Evolutionary conservation across 2,888 invertebrate species (phyloP), one percentile per base, ranked within the genome.

Genomic region (Hypomecis punctinalis): DNA sequence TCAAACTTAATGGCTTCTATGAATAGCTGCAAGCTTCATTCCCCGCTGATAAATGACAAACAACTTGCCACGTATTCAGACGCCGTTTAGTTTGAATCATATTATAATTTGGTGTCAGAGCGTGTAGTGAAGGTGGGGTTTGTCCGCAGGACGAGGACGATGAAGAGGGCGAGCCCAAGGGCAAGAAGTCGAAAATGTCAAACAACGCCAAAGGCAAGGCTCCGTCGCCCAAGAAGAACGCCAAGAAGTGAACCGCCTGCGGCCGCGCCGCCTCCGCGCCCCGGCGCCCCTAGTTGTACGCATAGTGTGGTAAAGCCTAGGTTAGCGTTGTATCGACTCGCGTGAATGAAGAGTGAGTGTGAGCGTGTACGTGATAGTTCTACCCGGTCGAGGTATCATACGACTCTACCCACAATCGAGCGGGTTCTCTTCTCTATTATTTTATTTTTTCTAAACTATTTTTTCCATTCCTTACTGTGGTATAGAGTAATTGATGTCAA

Each of bases 111-210:
- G 23, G 23, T 23, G 23, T 23, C 23, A 23, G 23, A 23, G 23
- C 23, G 23, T 23, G 23, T 3, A 23, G 3, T 23, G 23, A 23
- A 23, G 23, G 23, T 23, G 23, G 23, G 23, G 62, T 69, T 60
- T 51, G 40, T 64, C 77, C 71, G 13, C 82, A 95, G 88, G 95
- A 95, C 65, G 96, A 96, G 67, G 96, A 95, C 61, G 96, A 96
- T 33, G 96, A 96, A 69, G 96, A 96, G 33, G 96, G 96, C 46
- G 96, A 96, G 87, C 96, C 96, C 77, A 96, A 97, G 90, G 95
- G 95, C 88, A 97, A 97, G 90, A 96, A 96, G 82, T 94, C 95
- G 88, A 96, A 96, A 93, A 90, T 96, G 86, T 94, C 95, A 78
- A 95, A 95, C 89, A 95, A 95, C 80, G 93, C 94, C 82, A 95